phyloP scores from a whole-genome alignment of 2,797 vertebrate genomes.

The Manis javanica region DNA sequence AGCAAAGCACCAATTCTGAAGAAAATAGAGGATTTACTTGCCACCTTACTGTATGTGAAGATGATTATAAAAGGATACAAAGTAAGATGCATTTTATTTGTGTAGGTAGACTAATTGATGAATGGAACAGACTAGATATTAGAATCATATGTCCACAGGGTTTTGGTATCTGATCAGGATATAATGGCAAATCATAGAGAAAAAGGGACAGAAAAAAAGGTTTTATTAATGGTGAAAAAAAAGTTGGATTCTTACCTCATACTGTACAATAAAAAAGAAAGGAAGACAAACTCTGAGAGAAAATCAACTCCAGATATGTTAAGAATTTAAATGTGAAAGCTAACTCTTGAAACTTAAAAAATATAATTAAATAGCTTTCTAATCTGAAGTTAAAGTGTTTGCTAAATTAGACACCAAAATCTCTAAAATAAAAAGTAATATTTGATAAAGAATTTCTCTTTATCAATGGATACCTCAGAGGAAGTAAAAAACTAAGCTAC shows the following conservation, averaged over 20 bases:
- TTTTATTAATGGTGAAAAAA: neutral
- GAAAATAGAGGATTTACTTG: neutral
- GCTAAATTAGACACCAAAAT: neutral
- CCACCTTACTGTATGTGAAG: neutral
- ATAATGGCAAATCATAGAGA: neutral
- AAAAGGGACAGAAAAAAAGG: neutral
- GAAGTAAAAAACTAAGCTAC: neutral
- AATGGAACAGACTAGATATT: neutral
- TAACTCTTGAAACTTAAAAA: too few relatives aligned
- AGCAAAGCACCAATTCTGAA: neutral
- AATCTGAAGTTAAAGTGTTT: neutral
- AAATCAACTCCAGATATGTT: neutral
- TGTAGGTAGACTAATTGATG: neutral
- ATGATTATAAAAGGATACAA: neutral
- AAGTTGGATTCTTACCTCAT: neutral
- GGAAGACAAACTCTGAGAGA: neutral
- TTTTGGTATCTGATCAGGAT: neutral
- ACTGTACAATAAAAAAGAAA: neutral
- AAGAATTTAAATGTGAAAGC: neutral
- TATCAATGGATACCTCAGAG: neutral
- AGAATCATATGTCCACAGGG: neutral
- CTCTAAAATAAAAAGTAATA: neutral
- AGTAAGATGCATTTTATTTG: neutral
- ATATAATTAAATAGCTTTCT: neutral
- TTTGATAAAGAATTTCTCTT: neutral